A percentile compares a stretch with the other conserved stretches of the same genome.
These are phyloP conservation scores for Stigmatopora nigra DNA, from an alignment of 2,113 vertebrate genomes.

Conservation along the genomic window DNA sequence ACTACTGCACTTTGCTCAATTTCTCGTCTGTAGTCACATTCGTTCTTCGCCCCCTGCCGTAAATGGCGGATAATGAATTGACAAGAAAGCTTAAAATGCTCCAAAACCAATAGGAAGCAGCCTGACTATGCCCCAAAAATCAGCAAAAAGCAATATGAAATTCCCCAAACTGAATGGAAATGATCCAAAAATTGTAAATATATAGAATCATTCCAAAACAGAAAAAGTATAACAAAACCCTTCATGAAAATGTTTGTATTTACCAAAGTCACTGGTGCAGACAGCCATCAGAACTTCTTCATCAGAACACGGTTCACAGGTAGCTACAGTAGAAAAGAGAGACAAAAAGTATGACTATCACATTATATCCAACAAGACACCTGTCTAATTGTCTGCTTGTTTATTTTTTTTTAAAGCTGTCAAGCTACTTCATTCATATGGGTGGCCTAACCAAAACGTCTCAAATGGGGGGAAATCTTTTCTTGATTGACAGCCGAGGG, in stretches of 20 bases:
- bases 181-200: no score
- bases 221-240: not conserved
- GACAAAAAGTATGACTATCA: not conserved
- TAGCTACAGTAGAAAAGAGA: slow-evolving; percentile 51
- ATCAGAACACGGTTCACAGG: slow-evolving; percentile 84
- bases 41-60: no score
- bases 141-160: no score
- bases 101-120: no score
- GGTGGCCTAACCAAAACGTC: slow-evolving; percentile 29
- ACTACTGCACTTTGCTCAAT: no score
- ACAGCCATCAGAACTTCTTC: slow-evolving; percentile 85
- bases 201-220: not conserved
- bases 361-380: not conserved
- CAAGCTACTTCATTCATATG: slow-evolving; percentile 18
- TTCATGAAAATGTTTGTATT: slow-evolving; percentile 31
- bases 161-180: no score
- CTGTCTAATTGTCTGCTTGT: not conserved
- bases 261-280: slow-evolving; percentile 92
- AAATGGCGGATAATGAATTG: no score
- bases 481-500: slow-evolving; percentile 60
- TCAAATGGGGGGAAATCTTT: not conserved
- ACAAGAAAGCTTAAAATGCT: no score
- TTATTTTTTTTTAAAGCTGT: not conserved
- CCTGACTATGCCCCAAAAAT: no score
- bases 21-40: no score